A percentile compares a stretch with the other conserved stretches of the same genome.
phyloP scores from a whole-genome alignment of 2,797 vertebrate genomes.

The Tauraco hartlaubi region DNA sequence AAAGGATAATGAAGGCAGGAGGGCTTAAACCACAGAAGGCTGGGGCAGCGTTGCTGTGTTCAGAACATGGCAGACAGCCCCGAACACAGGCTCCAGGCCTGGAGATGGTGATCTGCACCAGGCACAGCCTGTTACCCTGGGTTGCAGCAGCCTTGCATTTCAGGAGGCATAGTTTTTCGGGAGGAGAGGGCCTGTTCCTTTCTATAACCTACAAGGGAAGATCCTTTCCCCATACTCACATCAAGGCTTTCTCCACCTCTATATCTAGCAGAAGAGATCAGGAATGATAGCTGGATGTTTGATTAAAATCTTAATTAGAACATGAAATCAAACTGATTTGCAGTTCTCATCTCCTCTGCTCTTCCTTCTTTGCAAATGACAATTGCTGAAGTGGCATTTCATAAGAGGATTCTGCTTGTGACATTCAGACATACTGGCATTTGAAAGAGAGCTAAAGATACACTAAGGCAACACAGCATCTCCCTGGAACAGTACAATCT shows the following conservation, averaged over 20 bases:
- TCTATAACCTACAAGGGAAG: not conserved
- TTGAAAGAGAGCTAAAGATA: slow-evolving; percentile 9
- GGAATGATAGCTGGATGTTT: not conserved
- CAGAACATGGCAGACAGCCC: not conserved
- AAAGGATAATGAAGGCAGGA: not conserved
- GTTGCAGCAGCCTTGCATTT: not conserved
- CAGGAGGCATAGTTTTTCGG: not conserved
- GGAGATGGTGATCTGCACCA: not conserved
- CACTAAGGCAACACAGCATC: not conserved
- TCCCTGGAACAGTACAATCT: not conserved
- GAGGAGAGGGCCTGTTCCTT: not conserved
- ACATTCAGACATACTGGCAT: slow-evolving; percentile 1
- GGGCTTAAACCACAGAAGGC: not conserved
- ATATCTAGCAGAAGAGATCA: not conserved
- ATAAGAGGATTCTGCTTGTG: not conserved
- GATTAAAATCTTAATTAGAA: slow-evolving; percentile 10
- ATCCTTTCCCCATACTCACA: not conserved
- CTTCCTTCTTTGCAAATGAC: not conserved
- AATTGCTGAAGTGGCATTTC: slow-evolving; percentile 39
- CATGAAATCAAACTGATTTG: not conserved
- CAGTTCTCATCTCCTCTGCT: not conserved
- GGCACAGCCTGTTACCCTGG: not conserved
- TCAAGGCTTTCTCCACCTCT: not conserved
- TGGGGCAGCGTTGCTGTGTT: not conserved
- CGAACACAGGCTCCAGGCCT: not conserved